Evolutionary conservation across 2,888 invertebrate genomes (phyloP).

Genomic region (Ennomos erosarius): DNA sequence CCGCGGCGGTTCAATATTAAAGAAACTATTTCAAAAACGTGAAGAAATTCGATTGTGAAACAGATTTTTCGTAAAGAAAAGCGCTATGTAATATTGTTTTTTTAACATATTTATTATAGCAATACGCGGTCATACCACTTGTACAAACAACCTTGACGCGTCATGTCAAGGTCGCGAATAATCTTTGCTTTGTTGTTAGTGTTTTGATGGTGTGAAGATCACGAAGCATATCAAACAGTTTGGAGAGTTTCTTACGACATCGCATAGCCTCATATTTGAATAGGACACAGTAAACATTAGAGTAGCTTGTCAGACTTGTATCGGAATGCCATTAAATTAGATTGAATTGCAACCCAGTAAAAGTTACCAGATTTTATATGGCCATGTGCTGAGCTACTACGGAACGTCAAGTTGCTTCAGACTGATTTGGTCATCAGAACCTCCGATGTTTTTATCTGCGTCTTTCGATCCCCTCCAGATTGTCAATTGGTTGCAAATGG

Average conservation of each 20-base stretch:
- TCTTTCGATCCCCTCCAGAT: conserved; percentile 19
- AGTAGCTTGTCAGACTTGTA: too few relatives aligned
- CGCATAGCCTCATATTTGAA: conserved; percentile 22
- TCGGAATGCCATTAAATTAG: too few relatives aligned
- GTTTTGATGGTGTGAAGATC: conserved; percentile 40
- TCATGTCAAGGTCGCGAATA: conserved; percentile 65
- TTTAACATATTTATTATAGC: conserved; percentile 47
- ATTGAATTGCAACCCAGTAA: too few relatives aligned
- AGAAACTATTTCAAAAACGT: conserved; percentile 24
- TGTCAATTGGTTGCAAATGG: conserved; percentile 37
- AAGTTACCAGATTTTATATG: too few relatives aligned
- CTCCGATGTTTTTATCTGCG: conserved; percentile 15
- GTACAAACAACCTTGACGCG: conserved; percentile 56
- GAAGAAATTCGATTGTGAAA: conserved; percentile 27
- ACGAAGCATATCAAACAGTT: conserved; percentile 37
- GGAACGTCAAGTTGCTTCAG: conserved; percentile 9
- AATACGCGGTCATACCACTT: conserved; percentile 42
- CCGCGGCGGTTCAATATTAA: conserved; percentile 11
- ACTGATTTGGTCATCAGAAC: conserved; percentile 19
- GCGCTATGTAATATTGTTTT: conserved; percentile 42
- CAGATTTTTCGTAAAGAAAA: conserved; percentile 35
- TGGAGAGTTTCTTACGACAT: conserved; percentile 30
- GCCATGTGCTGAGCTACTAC: neutral
- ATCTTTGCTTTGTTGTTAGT: conserved; percentile 44
- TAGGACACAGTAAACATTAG: too few relatives aligned